These are phyloP conservation scores for Strix uralensis DNA, from an alignment of 2,113 vertebrate species.

Conservation along the genomic window DNA sequence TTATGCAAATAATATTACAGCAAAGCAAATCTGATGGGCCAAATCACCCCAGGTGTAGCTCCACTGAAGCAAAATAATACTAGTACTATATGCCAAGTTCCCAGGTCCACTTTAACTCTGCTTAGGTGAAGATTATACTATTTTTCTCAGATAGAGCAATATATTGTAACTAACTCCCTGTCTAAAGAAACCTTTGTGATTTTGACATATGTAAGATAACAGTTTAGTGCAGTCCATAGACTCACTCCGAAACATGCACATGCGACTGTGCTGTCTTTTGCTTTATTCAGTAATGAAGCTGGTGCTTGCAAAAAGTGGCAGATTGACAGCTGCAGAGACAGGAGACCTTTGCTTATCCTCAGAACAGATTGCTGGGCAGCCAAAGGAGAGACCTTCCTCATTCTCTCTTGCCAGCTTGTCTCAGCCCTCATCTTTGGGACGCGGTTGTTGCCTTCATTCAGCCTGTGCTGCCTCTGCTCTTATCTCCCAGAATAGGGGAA, in stretches of 20 bases:
- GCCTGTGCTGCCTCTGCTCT: background rate
- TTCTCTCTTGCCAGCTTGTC: background rate
- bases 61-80: background rate
- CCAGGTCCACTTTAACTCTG: background rate
- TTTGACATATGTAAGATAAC: background rate
- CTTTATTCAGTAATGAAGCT: background rate
- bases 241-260: background rate
- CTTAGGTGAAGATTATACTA: background rate
- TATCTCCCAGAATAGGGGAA: background rate
- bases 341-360: background rate
- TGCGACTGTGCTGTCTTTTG: background rate
- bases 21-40: background rate
- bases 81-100: background rate
- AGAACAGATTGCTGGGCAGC: background rate
- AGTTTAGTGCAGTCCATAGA: background rate
- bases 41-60: background rate
- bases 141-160: background rate
- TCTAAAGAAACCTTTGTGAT: background rate
- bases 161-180: background rate
- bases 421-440: background rate
- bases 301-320: background rate
- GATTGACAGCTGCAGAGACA: background rate
- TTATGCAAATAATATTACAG: background rate
- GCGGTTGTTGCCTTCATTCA: background rate
- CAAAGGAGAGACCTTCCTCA: background rate